These are phyloP conservation scores for Graptemys geographica DNA, from an alignment of 2,797 vertebrate species.

Conservation along the genomic window DNA sequence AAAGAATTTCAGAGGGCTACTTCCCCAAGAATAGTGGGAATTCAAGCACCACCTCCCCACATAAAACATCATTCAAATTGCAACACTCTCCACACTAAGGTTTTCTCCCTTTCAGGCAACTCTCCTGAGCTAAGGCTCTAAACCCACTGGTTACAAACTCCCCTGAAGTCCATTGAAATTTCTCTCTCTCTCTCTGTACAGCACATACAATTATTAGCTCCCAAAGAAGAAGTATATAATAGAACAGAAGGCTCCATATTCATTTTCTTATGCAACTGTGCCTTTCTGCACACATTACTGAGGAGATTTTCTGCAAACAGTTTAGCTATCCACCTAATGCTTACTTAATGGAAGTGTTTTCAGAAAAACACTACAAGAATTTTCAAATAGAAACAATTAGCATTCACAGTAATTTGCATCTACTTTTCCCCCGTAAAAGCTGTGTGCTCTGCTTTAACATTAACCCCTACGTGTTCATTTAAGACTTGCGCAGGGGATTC, in stretches of 20 bases:
- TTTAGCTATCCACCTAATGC: conserved; percentile 69
- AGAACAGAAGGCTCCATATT: conserved; percentile 31
- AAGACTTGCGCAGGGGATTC: conserved; percentile 44
- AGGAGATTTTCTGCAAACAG: conserved; percentile 51
- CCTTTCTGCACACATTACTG: conserved; percentile 10
- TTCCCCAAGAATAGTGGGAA: neutral
- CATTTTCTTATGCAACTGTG: conserved; percentile 47
- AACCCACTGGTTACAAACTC: neutral
- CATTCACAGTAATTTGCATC: conserved; percentile 78
- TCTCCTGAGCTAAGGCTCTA: neutral
- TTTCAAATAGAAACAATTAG: conserved; percentile 82
- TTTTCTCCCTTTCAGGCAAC: neutral
- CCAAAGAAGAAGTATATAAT: neutral
- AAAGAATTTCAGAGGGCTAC: neutral
- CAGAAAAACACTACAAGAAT: conserved; percentile 74
- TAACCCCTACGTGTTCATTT: conserved; percentile 63
- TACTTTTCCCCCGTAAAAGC: conserved; percentile 67
- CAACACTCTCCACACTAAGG: fast-evolving
- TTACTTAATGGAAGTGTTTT: conserved; percentile 74
- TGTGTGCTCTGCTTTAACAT: conserved; percentile 59
- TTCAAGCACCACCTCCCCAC: neutral
- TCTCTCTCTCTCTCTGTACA: neutral
- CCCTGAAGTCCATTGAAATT: neutral
- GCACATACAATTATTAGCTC: conserved; percentile 32
- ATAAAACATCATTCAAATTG: neutral